Evolutionary conservation across 2,888 invertebrate genomes (phyloP).

Genomic region (Tetropium fuscum): DNA sequence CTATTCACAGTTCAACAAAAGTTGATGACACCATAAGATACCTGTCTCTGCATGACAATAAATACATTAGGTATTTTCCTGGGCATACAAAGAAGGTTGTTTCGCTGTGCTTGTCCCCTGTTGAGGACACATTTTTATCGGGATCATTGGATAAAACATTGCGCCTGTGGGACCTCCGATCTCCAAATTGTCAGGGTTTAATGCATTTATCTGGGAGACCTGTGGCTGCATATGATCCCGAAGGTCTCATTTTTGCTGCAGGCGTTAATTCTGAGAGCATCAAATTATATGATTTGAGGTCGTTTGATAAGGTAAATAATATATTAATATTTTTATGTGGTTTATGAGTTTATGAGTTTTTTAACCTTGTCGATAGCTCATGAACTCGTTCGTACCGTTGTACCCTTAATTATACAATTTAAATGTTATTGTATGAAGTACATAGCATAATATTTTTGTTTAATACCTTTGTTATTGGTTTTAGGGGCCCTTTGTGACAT

Average conservation of each 20-base stretch:
- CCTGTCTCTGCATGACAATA: constrained; percentile 98
- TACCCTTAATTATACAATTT: no score
- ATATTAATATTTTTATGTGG: not conserved
- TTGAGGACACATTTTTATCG: constrained; percentile 98
- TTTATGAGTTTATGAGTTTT: no score
- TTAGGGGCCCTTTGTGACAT: constrained; percentile 93
- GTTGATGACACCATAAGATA: constrained; percentile 99
- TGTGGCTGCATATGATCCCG: constrained; percentile 99
- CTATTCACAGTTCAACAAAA: constrained; percentile 99
- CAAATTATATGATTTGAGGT: constrained; percentile 96
- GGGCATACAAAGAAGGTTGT: constrained; percentile 98
- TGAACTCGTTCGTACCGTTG: no score
- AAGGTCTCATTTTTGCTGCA: constrained; percentile 96
- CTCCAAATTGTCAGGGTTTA: constrained; percentile 97
- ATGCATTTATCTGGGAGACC: constrained; percentile 97
- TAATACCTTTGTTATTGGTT: no score
- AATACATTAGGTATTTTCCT: constrained; percentile 98
- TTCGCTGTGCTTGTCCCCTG: constrained; percentile 96
- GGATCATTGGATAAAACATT: constrained; percentile 97
- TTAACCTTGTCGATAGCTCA: no score
- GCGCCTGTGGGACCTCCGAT: constrained; percentile 96
- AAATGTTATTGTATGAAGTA: no score
- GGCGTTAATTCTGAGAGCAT: constrained; percentile 98
- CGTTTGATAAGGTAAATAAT: constrained; percentile 85
- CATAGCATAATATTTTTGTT: no score